A percentile compares a stretch with the other conserved stretches of the same genome.
phyloP scores from a whole-genome alignment of 2,113 vertebrate genomes.

The Solea solea region DNA sequence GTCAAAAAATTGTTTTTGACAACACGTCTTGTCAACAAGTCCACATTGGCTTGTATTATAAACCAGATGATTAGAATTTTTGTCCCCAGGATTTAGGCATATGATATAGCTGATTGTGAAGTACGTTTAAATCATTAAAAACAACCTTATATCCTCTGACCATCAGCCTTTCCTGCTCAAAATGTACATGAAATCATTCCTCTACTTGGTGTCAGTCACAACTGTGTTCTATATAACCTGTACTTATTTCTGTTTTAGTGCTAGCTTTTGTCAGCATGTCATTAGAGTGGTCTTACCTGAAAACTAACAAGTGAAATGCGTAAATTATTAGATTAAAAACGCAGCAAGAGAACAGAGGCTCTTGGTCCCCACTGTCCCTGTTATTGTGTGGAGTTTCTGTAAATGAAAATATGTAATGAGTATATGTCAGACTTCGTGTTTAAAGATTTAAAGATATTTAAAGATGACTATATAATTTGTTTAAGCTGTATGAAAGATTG shows the following conservation, averaged over 20 bases:
- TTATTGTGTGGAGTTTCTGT: slow-evolving; percentile 20
- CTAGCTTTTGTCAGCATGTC: slow-evolving; percentile 37
- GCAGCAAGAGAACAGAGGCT: neutral
- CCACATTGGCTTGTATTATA: too few relatives aligned
- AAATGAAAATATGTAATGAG: slow-evolving; percentile 27
- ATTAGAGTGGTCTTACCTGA: slow-evolving; percentile 7
- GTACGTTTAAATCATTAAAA: too few relatives aligned
- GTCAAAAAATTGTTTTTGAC: slow-evolving; percentile 7
- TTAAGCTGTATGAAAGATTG: slow-evolving; percentile 63
- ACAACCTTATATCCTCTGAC: too few relatives aligned
- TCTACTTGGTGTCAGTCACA: slow-evolving; percentile 5
- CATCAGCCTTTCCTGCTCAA: neutral
- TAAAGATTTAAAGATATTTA: slow-evolving; percentile 69
- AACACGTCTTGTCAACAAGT: neutral
- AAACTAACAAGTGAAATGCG: slow-evolving; percentile 24
- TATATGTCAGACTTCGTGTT: slow-evolving; percentile 40
- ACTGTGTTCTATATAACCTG: neutral
- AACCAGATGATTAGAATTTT: too few relatives aligned
- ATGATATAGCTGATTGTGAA: too few relatives aligned
- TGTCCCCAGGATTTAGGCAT: too few relatives aligned
- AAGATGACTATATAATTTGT: slow-evolving; percentile 50
- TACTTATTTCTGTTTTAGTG: slow-evolving; percentile 55
- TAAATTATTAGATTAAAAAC: slow-evolving; percentile 29
- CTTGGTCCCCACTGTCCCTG: neutral
- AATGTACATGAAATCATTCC: slow-evolving; percentile 36